These are phyloP conservation scores for Phylloscopus trochiloides DNA, from an alignment of 2,113 vertebrate genomes.

Conservation along the genomic window DNA sequence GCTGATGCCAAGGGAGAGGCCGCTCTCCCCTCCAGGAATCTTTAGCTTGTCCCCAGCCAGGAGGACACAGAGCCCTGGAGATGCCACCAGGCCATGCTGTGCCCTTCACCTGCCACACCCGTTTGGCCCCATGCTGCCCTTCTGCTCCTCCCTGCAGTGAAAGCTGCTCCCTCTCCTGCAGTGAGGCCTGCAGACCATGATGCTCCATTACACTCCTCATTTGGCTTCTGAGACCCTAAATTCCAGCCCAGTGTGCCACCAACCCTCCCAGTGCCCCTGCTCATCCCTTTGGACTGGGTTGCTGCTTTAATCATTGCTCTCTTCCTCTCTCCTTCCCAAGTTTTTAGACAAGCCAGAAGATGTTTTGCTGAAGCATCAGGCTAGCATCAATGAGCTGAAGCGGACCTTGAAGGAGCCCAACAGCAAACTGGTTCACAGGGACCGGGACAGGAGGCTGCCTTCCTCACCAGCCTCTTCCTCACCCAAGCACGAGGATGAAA, in stretches of 20 bases:
- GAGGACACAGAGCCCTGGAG: not conserved
- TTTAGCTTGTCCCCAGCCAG: not conserved
- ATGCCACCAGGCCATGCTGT: not conserved
- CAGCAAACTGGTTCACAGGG: conserved; percentile 90
- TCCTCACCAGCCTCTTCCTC: conserved; percentile 84
- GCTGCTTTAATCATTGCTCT: not conserved
- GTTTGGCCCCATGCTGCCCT: fast-evolving
- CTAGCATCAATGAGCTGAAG: conserved; percentile 98
- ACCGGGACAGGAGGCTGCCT: conserved; percentile 85
- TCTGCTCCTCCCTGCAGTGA: not conserved
- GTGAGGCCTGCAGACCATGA: not conserved
- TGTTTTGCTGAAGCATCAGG: conserved; percentile 95
- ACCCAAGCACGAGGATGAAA: conserved; percentile 74
- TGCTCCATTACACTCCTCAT: not conserved
- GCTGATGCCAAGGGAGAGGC: not conserved
- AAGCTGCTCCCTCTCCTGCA: not conserved
- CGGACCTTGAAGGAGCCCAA: conserved; percentile 92
- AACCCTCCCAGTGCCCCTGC: not conserved
- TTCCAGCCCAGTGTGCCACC: not conserved
- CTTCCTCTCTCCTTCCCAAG: conserved; percentile 70
- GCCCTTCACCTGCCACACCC: fast-evolving
- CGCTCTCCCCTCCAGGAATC: not conserved
- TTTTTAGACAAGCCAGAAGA: conserved; percentile 97
- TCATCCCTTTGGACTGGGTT: not conserved
- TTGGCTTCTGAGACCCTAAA: not conserved